Percentiles rank a stretch among this genome's conserved stretches.
These are phyloP conservation scores for Oreochromis tanganicae DNA, from an alignment of 2,113 vertebrate species.

Conservation along the genomic window DNA sequence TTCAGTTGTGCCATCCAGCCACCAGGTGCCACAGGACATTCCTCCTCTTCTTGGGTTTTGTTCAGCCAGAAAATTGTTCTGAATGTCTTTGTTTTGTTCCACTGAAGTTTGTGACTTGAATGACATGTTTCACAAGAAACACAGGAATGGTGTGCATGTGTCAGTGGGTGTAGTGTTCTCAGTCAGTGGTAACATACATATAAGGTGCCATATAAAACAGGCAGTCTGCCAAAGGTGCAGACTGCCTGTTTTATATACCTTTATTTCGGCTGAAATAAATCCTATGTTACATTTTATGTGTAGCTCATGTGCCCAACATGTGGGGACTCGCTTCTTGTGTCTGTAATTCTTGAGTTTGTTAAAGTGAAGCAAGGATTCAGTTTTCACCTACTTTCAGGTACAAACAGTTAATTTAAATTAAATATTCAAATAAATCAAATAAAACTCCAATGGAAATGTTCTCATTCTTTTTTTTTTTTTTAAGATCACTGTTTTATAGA, in stretches of 20 bases:
- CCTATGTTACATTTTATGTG: neutral
- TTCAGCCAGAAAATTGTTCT: neutral
- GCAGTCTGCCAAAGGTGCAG: too few relatives aligned
- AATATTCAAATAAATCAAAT: neutral
- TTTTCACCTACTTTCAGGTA: accelerated
- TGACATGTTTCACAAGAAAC: neutral
- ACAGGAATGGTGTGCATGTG: neutral
- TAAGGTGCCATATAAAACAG: neutral
- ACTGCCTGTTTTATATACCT: too few relatives aligned
- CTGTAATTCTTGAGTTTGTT: neutral
- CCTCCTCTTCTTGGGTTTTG: neutral
- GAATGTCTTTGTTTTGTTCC: neutral
- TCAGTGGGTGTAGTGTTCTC: neutral
- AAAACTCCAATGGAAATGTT: neutral
- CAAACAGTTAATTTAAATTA: neutral
- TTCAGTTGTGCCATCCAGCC: neutral
- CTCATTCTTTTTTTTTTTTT: neutral
- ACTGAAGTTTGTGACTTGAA: neutral
- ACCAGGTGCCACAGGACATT: neutral
- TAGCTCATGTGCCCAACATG: neutral
- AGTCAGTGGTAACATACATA: neutral
- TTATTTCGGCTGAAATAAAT: neutral
- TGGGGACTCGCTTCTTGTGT: neutral
- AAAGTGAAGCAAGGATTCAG: neutral
- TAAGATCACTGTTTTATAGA: accelerated